Evolutionary conservation across 2,113 vertebrate species (phyloP).

Genomic region (Cichladusa arquata): DNA sequence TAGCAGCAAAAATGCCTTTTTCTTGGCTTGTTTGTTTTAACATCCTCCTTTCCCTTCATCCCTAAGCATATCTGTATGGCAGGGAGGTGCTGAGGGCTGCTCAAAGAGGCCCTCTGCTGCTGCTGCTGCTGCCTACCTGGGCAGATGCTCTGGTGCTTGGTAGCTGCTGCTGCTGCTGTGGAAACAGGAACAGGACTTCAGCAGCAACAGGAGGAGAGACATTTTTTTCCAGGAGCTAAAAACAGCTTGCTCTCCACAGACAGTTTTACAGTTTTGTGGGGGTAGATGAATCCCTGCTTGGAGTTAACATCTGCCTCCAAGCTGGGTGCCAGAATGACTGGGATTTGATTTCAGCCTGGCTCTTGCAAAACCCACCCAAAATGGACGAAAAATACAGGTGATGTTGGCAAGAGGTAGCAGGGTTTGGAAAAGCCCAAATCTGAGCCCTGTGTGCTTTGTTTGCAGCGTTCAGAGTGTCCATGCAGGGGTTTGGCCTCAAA

Average conservation of each 20-base stretch:
- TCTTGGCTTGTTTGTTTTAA: background rate
- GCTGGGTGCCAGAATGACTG: background rate
- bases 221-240: slow-evolving; percentile 49
- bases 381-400: background rate
- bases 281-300: background rate
- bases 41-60: background rate
- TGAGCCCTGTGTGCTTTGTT: background rate
- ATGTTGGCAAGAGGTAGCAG: background rate
- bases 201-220: slow-evolving; percentile 11
- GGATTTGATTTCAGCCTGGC: background rate
- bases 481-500: background rate
- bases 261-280: background rate
- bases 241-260: background rate
- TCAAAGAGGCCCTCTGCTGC: background rate
- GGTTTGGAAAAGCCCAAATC: background rate
- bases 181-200: slow-evolving; percentile 28
- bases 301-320: slow-evolving; percentile 16
- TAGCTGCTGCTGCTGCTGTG: slow-evolving; percentile 27
- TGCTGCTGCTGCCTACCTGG: background rate
- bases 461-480: fast-evolving
- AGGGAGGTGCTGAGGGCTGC: background rate
- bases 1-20: background rate
- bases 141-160: background rate
- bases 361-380: background rate
- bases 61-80: fast-evolving